Evolutionary conservation across 2,113 vertebrate species (phyloP).

Genomic region (Poecile atricapillus): DNA sequence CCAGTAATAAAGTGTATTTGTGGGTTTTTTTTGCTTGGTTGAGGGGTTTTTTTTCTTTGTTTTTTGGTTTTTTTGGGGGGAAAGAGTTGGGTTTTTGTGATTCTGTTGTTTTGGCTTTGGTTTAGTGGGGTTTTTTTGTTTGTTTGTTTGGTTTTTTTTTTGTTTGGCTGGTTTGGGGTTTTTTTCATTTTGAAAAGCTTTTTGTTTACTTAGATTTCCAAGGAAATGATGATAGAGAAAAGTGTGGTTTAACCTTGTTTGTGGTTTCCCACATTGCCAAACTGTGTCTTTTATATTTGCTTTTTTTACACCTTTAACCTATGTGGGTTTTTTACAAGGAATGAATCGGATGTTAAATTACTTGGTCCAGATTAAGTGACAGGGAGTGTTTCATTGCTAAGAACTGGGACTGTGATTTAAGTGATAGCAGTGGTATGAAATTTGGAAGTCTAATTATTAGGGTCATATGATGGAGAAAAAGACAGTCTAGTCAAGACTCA

Average conservation of each 20-base stretch:
- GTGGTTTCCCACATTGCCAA: background rate
- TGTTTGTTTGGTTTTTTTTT: background rate
- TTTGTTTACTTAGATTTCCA: background rate
- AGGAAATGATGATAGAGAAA: background rate
- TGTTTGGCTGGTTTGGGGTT: background rate
- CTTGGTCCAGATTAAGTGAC: background rate
- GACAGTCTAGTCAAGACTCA: background rate
- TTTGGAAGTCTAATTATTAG: background rate
- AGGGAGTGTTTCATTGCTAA: background rate
- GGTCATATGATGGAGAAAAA: background rate
- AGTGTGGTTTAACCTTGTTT: background rate
- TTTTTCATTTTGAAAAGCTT: background rate
- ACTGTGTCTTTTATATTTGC: background rate
- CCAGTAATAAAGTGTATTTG: background rate
- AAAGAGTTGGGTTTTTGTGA: too few relatives aligned
- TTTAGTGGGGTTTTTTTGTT: too few relatives aligned
- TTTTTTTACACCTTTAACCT: background rate
- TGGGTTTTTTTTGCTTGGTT: background rate
- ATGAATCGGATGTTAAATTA: background rate
- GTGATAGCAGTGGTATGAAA: background rate
- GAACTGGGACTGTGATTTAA: background rate
- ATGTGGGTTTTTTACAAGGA: background rate
- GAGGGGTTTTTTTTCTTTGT: background rate
- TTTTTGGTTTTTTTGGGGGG: too few relatives aligned
- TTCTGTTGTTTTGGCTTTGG: too few relatives aligned